Conservation (phyloP, 2,113 vertebrate species). For the Raja brachyura region DNA sequence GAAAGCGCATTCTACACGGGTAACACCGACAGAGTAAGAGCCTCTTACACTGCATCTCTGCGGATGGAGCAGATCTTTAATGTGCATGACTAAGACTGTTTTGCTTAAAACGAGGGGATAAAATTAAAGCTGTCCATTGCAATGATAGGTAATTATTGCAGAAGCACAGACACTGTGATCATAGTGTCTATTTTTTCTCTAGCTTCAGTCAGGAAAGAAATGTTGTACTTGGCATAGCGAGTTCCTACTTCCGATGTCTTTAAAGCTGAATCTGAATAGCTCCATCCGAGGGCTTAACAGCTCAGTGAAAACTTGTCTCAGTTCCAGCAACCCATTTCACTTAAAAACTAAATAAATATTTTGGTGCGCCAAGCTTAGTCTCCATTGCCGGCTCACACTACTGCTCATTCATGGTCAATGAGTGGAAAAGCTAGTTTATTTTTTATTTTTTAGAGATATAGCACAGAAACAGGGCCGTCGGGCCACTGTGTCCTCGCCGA, state of each 20-base stretch:
- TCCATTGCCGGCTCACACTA: background rate
- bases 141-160: background rate
- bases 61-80: background rate
- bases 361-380: background rate
- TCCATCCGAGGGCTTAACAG: background rate
- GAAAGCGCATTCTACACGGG: background rate
- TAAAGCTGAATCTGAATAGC: slow-evolving; percentile 18
- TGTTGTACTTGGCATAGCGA: background rate
- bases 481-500: too few relatives aligned
- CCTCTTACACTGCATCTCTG: background rate
- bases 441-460: background rate
- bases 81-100: background rate
- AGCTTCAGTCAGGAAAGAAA: background rate
- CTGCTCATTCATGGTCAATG: background rate
- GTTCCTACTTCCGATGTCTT: background rate
- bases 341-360: slow-evolving; percentile 23
- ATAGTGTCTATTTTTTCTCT: background rate
- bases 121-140: background rate
- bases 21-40: background rate
- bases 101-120: background rate
- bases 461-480: too few relatives aligned
- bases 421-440: background rate
- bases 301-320: slow-evolving; percentile 17
- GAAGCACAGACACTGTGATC: background rate
- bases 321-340: slow-evolving; percentile 5